These are phyloP conservation scores for Aradus depressus DNA, from an alignment of 2,888 invertebrate genomes.

Conservation along the genomic window DNA sequence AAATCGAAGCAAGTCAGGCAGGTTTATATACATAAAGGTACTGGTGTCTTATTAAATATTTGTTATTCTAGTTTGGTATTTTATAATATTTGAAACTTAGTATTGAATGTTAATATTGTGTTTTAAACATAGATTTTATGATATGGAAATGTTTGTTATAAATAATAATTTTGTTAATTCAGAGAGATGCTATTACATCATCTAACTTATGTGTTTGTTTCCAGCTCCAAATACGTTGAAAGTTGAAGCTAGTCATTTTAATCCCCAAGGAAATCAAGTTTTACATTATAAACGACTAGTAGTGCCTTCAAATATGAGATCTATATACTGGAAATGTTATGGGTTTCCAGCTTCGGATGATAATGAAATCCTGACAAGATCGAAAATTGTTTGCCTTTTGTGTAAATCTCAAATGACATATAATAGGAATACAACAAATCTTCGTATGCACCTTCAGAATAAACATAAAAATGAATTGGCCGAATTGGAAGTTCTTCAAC, in stretches of 20 bases:
- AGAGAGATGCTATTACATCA: background rate
- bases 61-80: background rate
- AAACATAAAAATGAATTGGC: slow-evolving; percentile 35
- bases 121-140: background rate
- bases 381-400: slow-evolving; percentile 41
- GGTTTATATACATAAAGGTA: slow-evolving; percentile 24
- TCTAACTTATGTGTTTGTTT: background rate
- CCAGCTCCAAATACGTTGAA: slow-evolving; percentile 16
- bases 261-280: slow-evolving; percentile 7
- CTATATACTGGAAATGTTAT: slow-evolving; percentile 44
- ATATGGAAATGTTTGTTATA: background rate
- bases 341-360: slow-evolving; percentile 43
- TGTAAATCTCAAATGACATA: slow-evolving; percentile 43
- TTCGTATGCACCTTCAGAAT: slow-evolving; percentile 42
- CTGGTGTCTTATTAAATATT: background rate
- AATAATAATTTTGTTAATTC: background rate
- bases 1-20: slow-evolving; percentile 21
- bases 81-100: slow-evolving; percentile 10
- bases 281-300: slow-evolving; percentile 39
- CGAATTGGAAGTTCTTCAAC: slow-evolving; percentile 24
- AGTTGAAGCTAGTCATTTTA: slow-evolving; percentile 16
- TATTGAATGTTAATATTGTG: slow-evolving; percentile 6
- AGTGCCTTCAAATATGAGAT: slow-evolving; percentile 42
- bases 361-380: slow-evolving; percentile 33
- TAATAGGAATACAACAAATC: slow-evolving; percentile 42